Conservation (phyloP, 2,888 invertebrate species). For the Diabrotica balteata region DNA sequence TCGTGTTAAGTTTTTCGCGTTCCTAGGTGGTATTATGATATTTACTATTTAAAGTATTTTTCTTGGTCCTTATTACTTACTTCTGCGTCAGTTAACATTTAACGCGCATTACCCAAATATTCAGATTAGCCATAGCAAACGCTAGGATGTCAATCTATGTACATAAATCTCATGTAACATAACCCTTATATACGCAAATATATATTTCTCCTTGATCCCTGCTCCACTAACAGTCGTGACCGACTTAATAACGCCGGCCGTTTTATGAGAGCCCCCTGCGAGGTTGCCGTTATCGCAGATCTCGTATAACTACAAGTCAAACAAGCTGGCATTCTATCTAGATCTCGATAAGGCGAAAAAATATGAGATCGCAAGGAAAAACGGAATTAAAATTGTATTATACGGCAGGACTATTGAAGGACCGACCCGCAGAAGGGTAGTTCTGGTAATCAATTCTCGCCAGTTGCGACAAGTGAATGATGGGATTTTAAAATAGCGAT, state of each 20-base stretch:
- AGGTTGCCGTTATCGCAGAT: slow-evolving; percentile 41
- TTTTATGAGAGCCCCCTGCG: not conserved
- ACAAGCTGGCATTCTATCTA: slow-evolving; percentile 46
- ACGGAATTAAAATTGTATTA: slow-evolving; percentile 50
- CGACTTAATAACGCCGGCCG: not conserved
- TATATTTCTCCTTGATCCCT: no score
- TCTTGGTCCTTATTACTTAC: no score
- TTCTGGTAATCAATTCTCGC: slow-evolving; percentile 27
- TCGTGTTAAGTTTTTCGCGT: no score
- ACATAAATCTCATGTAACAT: no score
- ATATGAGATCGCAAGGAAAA: slow-evolving; percentile 51
- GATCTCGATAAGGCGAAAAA: slow-evolving; percentile 46
- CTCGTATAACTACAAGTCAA: slow-evolving; percentile 53
- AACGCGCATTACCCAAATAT: no score
- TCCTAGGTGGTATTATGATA: no score
- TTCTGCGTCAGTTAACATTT: no score
- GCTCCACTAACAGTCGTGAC: not conserved
- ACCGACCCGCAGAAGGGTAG: slow-evolving; percentile 24
- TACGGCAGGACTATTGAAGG: slow-evolving; percentile 16
- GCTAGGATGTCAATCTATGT: no score
- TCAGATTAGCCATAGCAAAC: no score
- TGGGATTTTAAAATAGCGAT: slow-evolving; percentile 27
- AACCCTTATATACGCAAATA: no score
- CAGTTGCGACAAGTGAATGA: slow-evolving; percentile 27
- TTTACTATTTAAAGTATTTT: no score